These are phyloP conservation scores for Lampropteryx suffumata DNA, from an alignment of 2,888 invertebrate genomes.

Conservation along the genomic window DNA sequence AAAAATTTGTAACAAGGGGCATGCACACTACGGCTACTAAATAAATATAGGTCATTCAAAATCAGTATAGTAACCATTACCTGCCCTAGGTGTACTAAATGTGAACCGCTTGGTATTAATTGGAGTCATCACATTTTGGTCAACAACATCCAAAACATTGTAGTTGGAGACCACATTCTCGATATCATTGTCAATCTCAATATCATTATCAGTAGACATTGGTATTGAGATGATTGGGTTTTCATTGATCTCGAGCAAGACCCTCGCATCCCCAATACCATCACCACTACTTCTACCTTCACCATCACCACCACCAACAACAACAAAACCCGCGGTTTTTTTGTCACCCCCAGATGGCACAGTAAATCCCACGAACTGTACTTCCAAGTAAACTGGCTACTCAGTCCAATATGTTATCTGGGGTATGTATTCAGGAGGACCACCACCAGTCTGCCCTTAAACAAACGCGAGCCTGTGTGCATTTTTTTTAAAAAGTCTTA, in stretches of 20 bases:
- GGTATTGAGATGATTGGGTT: too few relatives aligned
- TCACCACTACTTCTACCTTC: neutral
- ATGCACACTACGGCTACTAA: too few relatives aligned
- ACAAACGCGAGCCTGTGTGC: too few relatives aligned
- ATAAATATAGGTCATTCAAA: too few relatives aligned
- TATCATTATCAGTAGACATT: neutral
- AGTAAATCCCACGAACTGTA: neutral
- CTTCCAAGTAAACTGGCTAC: neutral
- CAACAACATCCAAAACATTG: neutral
- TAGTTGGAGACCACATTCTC: neutral
- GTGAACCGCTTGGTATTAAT: neutral
- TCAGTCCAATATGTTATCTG: too few relatives aligned
- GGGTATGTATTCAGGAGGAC: too few relatives aligned
- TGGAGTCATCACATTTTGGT: neutral
- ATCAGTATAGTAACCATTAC: conserved; percentile 10
- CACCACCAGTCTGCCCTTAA: too few relatives aligned
- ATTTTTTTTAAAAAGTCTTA: too few relatives aligned
- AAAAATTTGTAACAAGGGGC: too few relatives aligned
- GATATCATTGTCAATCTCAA: neutral
- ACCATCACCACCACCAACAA: neutral
- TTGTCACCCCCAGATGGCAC: too few relatives aligned
- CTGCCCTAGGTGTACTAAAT: conserved; percentile 6
- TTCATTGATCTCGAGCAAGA: too few relatives aligned
- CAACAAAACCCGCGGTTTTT: neutral
- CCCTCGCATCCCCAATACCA: neutral